Base-by-base conservation (phyloP, 2,797 vertebrate species). In the Ispidina picta region DNA sequence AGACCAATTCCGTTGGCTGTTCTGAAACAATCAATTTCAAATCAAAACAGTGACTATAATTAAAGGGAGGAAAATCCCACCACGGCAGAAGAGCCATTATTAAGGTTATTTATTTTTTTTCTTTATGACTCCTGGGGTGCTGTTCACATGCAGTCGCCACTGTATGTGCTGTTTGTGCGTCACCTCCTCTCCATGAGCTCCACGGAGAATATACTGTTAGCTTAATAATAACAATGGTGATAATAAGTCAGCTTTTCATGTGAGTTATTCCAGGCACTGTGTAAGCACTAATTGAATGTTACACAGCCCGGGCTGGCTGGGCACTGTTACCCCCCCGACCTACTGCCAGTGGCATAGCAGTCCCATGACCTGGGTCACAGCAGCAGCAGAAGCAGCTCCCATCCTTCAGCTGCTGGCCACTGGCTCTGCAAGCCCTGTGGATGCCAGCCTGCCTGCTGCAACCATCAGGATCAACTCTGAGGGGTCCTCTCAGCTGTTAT, bases 41-140 rank as follows among this genome's bases (percentile, higher is more conserved):
- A 78, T 77, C 68, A 90, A 96, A 95, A 68, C 93, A 82, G 69
- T 74, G 93, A 82, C 89, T 89, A 91, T 91, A 95, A 95, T 95
- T 96, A 95, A 94, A 89, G 87, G 73, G 63, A 95, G 89, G 91
- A 93, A 96, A 95, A 95, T 93, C 93, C 93, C 93, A 89, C 92
- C 65, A 89, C 92, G 92, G 87, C 89, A 93, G 80, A 95, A 73
- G 91, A 88, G 70, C 84, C 79, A 94, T 89, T 94, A 95, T 95
- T 82, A 90, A 94, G 89, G 86, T 92, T 90, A 86, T 95, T 90
- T 65, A 86, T 95, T 90, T 68, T 65, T 89, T 95, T 90, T 68
- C 76, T 87, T 91, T 90, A 41, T 90, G 90, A 86, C 87, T 93
- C 90, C 88, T 86, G 95, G 85, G 90, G 92, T 87, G 78, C 90